These are phyloP conservation scores for Syngnathoides biaculeatus DNA, from an alignment of 2,113 vertebrate genomes.

Conservation along the genomic window DNA sequence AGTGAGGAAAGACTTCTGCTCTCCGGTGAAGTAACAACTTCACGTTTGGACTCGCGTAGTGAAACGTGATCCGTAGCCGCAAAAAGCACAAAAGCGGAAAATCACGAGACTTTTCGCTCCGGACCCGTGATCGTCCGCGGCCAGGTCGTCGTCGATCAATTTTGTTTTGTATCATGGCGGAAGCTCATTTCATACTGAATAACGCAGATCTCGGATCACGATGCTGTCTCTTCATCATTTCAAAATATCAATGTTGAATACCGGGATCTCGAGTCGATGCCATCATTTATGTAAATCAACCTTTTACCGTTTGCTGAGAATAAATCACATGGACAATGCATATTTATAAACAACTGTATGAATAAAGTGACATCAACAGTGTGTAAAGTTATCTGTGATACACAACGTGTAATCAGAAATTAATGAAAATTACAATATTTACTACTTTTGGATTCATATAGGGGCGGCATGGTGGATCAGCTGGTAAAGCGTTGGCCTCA, in stretches of 20 bases:
- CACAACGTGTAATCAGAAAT: too few relatives aligned
- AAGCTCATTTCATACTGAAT: slow-evolving; percentile 67
- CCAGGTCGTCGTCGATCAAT: slow-evolving; percentile 43
- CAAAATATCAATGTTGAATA: slow-evolving; percentile 77
- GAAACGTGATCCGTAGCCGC: slow-evolving; percentile 3
- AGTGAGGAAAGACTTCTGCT: neutral
- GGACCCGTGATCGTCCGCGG: slow-evolving; percentile 34
- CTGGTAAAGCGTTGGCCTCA: too few relatives aligned
- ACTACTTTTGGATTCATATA: neutral
- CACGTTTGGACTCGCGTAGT: slow-evolving; percentile 3
- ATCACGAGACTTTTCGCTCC: slow-evolving; percentile 58
- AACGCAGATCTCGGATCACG: slow-evolving; percentile 34
- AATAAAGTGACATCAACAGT: slow-evolving; percentile 50
- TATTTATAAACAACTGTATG: slow-evolving; percentile 68
- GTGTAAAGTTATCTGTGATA: neutral
- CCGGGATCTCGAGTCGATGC: slow-evolving; percentile 80
- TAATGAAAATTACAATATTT: too few relatives aligned
- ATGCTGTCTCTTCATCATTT: slow-evolving; percentile 77
- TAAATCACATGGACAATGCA: slow-evolving; percentile 77
- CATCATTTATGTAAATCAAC: slow-evolving; percentile 86
- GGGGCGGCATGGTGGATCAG: too few relatives aligned
- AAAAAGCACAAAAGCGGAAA: slow-evolving; percentile 51
- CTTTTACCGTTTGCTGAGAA: slow-evolving; percentile 85
- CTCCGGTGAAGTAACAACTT: too few relatives aligned
- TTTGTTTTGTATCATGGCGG: slow-evolving; percentile 52